Base-by-base conservation (phyloP, 92 coral and sea anemone species). In the Ricordea florida region DNA sequence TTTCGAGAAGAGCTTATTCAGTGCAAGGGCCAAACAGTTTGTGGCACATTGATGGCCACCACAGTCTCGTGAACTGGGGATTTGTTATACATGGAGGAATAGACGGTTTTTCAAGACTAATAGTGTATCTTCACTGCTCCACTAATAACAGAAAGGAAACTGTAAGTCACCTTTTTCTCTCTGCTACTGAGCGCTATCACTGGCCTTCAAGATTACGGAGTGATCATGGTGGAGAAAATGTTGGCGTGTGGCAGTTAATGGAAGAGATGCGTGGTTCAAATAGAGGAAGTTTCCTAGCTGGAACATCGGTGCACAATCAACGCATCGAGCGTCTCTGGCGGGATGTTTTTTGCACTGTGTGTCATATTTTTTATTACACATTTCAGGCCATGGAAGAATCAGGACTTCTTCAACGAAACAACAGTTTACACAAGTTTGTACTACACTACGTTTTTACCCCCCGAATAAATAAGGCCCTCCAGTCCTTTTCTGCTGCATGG, bases 171-270 rank as follows among this genome's bases (percentile, higher is more conserved):
- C 44, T 58, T 15, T 58, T 58, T 58, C 66, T 3, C 46, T 58
- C 66, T 58, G 66, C 66, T 8, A 58, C 44, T 58, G 45, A 58
- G 29, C 45, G 46, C 66, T 59, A 18, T 59, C 28, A 59, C 66
- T 59, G 66, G 66, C 66, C 66, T 34, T 59, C 66, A 65, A 85
- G 44, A 69, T 63, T 45, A 69, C 49, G 47, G n/a, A 69, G 74
- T 72, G 91, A 85, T 51, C 82, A 65, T 86, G 91, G 91, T 57
- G 87, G 91, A 61, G 87, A 86, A 74, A 86, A 72, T 57, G 70
- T 74, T 17, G 62, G 76, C 23, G 83, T 86, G 15, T 69, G 80
- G 70, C 69, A 83, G 55, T 41, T 66, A 33, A 83, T 83, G 89
- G 69, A 23, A 31, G 71, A 57, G 83, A 41, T 77, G n/a, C n/a